Percentiles rank a stretch among this genome's conserved stretches.
phyloP scores from a whole-genome alignment of 2,797 vertebrate species.

The Miopithecus talapoin region DNA sequence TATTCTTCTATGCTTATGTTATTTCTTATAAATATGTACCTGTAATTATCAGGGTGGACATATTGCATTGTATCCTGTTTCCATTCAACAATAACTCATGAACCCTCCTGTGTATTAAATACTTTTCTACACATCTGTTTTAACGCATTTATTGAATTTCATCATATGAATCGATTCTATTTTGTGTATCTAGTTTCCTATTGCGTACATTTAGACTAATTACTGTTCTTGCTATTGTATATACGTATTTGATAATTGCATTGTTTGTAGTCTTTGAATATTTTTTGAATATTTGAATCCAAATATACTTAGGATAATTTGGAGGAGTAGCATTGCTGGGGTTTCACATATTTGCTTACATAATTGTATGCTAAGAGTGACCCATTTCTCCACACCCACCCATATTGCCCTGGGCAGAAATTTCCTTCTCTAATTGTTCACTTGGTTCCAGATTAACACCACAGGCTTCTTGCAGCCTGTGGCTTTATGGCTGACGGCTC shows the following conservation, averaged over 20 bases:
- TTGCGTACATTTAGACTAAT: background rate
- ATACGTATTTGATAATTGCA: background rate
- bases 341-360: background rate
- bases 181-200: background rate
- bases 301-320: background rate
- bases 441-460: background rate
- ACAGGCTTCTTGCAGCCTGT: no score
- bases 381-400: rapidly evolving
- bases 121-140: background rate
- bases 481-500: no score
- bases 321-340: background rate
- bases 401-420: no score
- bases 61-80: background rate
- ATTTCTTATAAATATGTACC: background rate
- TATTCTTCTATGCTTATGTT: background rate
- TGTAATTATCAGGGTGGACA: rapidly evolving
- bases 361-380: rapidly evolving
- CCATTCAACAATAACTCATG: background rate
- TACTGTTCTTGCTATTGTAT: background rate
- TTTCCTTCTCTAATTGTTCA: background rate
- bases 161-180: no score
- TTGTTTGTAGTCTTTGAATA: background rate
- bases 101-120: background rate
- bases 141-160: background rate
- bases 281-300: background rate